Evolutionary conservation across 2,888 invertebrate species (phyloP), one percentile per base, ranked within the genome.

Genomic region (Mimachlamys varia): DNA sequence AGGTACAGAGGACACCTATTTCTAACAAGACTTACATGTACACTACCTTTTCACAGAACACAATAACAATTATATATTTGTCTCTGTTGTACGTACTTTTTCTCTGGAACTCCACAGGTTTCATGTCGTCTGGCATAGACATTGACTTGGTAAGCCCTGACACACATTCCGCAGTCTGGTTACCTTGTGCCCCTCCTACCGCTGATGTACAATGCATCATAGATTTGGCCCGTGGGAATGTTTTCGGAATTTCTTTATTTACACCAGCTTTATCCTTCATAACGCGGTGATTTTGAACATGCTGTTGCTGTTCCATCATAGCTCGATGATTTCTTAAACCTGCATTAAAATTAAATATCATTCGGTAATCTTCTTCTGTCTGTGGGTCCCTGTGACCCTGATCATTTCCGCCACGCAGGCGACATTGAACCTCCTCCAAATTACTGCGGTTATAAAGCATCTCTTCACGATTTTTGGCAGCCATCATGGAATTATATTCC

Each of bases 51-150:
- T 44, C 44, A 44, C 44, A 44, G 44, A 44, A 44, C 44, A 44
- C 44, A 5, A 44, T 44, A 44, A 44, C 44, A 44, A 44, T 53
- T 2, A 53, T 53, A 53, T 15, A 50, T 53, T 58, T 22, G 2
- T 58, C 58, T n/a, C 58, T 58, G 58, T 17, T 58, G n/a, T 15
- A 92, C 88, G 90, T 90, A 95, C 95, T 95, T 95, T 94, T 95
- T 88, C 92, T 94, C 49, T 76, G 76, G 88, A 93, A 95, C 89
- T 94, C 94, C 27, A 92, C 93, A 44, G 94, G 94, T 89, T 95
- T 95, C 94, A 95, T 94, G 88, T 95, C 94, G 49, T 92, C 92
- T 12, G 95, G 95, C 89, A 95, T 91, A 0, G 95, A 95, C 19
- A 92, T 91, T 15, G 95, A 95, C 89, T 95, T 94, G 17, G 92